phyloP scores from a whole-genome alignment of 2,888 invertebrate genomes.

The Schizotus pectinicornis region DNA sequence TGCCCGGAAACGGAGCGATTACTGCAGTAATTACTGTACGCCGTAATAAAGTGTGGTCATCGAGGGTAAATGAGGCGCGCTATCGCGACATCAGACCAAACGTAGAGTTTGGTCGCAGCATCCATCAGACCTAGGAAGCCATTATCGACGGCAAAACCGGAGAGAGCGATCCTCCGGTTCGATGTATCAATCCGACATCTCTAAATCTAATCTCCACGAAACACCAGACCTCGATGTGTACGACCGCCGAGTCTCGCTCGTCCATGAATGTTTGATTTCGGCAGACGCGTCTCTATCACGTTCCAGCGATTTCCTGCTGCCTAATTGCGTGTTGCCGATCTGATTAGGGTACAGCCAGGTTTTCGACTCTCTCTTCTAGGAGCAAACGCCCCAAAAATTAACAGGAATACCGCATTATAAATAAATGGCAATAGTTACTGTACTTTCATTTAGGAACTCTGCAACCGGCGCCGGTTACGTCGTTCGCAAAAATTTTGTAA shows the following conservation, averaged over 20 bases:
- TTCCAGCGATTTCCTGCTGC: constrained; percentile 33
- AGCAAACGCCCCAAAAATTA: no score
- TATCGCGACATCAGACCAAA: constrained; percentile 51
- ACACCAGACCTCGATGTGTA: constrained; percentile 20
- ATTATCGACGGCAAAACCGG: constrained; percentile 6
- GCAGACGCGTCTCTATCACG: constrained; percentile 38
- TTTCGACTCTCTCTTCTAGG: no score
- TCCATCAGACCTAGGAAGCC: constrained; percentile 3
- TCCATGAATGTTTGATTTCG: constrained; percentile 40
- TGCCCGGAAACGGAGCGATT: constrained; percentile 46
- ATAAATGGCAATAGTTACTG: no score
- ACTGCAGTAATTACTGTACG: constrained; percentile 55
- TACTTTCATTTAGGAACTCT: no score
- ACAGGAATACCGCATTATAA: no score
- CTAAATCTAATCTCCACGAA: constrained; percentile 38
- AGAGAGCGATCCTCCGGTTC: constrained; percentile 51
- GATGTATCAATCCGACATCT: constrained; percentile 36
- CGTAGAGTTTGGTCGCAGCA: constrained; percentile 14
- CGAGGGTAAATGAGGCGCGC: constrained; percentile 54
- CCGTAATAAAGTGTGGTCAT: constrained; percentile 55
- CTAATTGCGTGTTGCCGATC: constrained; percentile 34
- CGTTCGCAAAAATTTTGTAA: no score
- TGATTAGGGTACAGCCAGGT: constrained; percentile 24
- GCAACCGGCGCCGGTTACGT: no score
- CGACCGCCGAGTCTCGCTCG: constrained; percentile 16